phyloP scores from a whole-genome alignment of 2,888 invertebrate genomes.

The Diarsia dahlii region DNA sequence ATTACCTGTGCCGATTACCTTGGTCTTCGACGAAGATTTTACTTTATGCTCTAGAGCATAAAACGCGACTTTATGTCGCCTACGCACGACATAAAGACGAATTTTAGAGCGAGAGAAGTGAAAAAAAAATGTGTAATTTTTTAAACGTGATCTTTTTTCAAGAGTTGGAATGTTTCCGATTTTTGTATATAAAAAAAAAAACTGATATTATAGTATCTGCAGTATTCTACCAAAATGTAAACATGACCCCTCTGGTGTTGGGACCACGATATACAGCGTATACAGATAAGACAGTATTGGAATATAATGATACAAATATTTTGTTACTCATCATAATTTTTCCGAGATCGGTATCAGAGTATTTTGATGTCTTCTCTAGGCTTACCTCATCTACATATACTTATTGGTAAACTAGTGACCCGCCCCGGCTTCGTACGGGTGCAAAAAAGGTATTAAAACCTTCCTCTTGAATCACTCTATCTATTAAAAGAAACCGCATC shows the following conservation, averaged over 20 bases:
- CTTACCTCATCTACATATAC: neutral
- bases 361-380: neutral
- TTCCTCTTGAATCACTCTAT: too few relatives aligned
- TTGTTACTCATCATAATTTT: slow-evolving; percentile 31
- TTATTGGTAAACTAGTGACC: neutral
- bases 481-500: too few relatives aligned
- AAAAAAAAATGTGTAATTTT: neutral
- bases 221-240: slow-evolving; percentile 52
- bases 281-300: slow-evolving; percentile 48
- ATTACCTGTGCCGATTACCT: too few relatives aligned
- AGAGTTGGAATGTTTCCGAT: neutral
- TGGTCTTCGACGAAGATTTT: too few relatives aligned
- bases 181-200: neutral
- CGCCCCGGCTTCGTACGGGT: too few relatives aligned
- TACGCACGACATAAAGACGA: too few relatives aligned
- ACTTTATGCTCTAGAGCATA: too few relatives aligned
- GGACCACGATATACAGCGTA: slow-evolving; percentile 50
- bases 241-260: slow-evolving; percentile 49
- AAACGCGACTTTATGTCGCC: too few relatives aligned
- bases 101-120: too few relatives aligned
- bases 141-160: neutral
- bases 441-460: too few relatives aligned
- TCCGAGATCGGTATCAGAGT: neutral
- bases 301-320: slow-evolving; percentile 21
- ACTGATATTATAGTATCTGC: slow-evolving; percentile 18